A percentile compares a stretch with the other conserved stretches of the same genome.
Evolutionary conservation across 2,797 vertebrate species (phyloP).

Genomic region (Cygnus olor): DNA sequence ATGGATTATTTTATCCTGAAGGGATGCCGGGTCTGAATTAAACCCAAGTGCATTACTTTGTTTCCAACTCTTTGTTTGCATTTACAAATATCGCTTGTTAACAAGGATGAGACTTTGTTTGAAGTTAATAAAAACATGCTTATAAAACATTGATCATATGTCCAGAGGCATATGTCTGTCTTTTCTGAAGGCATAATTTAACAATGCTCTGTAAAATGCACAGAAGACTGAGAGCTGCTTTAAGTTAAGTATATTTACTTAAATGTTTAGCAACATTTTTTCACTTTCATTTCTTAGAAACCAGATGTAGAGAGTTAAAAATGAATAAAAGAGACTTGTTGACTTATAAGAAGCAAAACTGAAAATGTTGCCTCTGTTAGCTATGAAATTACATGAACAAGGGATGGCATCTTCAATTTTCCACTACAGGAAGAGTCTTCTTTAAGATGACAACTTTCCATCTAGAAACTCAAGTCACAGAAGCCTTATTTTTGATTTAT

Average conservation of each 20-base stretch:
- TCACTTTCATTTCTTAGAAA: neutral
- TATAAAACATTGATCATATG: neutral
- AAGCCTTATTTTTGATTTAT: neutral
- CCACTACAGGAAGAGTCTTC: neutral
- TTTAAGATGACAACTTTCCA: conserved; percentile 12
- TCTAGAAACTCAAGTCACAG: neutral
- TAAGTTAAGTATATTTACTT: neutral
- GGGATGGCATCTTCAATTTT: neutral
- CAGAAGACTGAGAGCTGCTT: neutral
- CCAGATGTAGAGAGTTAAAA: conserved; percentile 50
- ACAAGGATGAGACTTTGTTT: neutral
- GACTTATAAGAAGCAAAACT: neutral
- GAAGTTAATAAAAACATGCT: neutral
- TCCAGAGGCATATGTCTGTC: neutral
- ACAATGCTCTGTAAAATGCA: conserved; percentile 22
- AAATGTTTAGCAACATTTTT: neutral
- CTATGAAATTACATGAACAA: neutral
- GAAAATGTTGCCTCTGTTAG: conserved; percentile 7
- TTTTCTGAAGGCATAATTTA: conserved; percentile 22
- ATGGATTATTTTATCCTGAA: neutral
- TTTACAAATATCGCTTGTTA: neutral
- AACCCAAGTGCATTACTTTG: neutral
- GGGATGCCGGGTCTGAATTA: neutral
- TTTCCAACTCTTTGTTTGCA: neutral
- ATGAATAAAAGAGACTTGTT: conserved; percentile 43